Evolutionary conservation across 2,113 vertebrate genomes (phyloP), one percentile per base, ranked within the genome.

Genomic region (Manacus vitellinus): DNA sequence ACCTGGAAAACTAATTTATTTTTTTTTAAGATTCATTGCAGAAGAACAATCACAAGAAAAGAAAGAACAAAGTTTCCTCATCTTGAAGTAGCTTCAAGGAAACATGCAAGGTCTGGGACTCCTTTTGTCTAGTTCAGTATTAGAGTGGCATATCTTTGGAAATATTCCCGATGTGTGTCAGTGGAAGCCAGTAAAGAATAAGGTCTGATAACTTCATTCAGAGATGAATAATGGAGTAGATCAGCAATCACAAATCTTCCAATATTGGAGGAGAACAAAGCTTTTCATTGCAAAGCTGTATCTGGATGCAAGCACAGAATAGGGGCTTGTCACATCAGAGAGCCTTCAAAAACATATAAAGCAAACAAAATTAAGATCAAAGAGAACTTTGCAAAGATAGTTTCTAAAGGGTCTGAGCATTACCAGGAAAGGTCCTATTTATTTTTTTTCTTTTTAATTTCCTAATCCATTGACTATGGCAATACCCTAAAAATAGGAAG

Each of bases 281-380:
- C 14, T 84, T 93, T 96, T 80, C 30, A 71, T 71, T 13, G 4
- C 61, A 65, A 63, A 93, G 56, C 35, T 71, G 9, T 73, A 56
- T 78, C 78, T 92, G 79, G 43, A 74, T 51, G 51, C 30, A 93
- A 73, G 72, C 71, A 77, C 47, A 76, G 59, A 67, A 59, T 24
- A 80, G 17, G 24, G 5, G 27, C 59, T 83, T 92, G 55, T 94
- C 75, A 85, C 63, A 74, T 68, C 63, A 67, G 72, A 94, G 51
- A 67, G 17, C 22, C 61, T 88, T 93, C 47, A 63, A 83, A 95
- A 93, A n/a, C 18, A 15, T 43, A 56, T 10, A 91, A 91, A 74
- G 46, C 49, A 90, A 94, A 77, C 37, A 92, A 67, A 94, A 61
- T 78, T 37, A 73, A 55, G 67, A 93, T 93, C 71, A 93, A 93